These are phyloP conservation scores for Aethes cnicana DNA, from an alignment of 2,888 invertebrate genomes.

Conservation along the genomic window DNA sequence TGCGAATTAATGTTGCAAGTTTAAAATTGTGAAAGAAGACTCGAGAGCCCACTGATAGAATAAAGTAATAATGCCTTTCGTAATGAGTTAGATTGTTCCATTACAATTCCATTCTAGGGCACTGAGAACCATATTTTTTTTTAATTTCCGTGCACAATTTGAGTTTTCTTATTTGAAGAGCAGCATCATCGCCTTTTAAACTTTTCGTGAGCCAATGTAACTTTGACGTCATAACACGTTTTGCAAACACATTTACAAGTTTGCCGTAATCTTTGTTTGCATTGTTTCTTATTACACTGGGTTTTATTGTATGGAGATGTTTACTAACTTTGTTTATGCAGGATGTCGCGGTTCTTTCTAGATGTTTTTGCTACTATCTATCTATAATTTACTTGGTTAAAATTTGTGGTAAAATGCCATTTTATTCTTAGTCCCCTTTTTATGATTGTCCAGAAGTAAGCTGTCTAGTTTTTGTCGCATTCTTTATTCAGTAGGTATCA, in stretches of 20 bases:
- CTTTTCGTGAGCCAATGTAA: not conserved
- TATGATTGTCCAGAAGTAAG: too few relatives aligned
- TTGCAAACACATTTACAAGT: slow-evolving; percentile 3
- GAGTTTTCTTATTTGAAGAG: slow-evolving; percentile 12
- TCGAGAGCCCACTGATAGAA: not conserved
- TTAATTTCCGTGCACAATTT: not conserved
- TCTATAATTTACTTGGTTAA: too few relatives aligned
- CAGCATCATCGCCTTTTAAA: slow-evolving; percentile 8
- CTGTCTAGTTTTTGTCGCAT: slow-evolving; percentile 5
- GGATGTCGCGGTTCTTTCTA: too few relatives aligned
- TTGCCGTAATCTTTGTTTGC: slow-evolving; percentile 1
- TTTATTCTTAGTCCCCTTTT: too few relatives aligned
- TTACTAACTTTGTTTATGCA: too few relatives aligned
- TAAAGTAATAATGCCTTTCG: slow-evolving; percentile 12
- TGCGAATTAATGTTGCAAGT: slow-evolving; percentile 11
- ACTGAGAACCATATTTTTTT: not conserved
- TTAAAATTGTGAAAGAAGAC: slow-evolving; percentile 18
- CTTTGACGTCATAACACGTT: slow-evolving; percentile 7
- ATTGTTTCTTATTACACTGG: not conserved
- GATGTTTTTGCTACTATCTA: too few relatives aligned
- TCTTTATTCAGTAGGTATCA: not conserved
- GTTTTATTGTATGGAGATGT: not conserved
- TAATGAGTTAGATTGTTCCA: slow-evolving; percentile 8
- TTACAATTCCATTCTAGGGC: not conserved
- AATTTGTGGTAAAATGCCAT: too few relatives aligned